Conservation (phyloP, 30 jellyfish, hydroid and myxozoan genomes). For the Phacellophora camtschatica region DNA sequence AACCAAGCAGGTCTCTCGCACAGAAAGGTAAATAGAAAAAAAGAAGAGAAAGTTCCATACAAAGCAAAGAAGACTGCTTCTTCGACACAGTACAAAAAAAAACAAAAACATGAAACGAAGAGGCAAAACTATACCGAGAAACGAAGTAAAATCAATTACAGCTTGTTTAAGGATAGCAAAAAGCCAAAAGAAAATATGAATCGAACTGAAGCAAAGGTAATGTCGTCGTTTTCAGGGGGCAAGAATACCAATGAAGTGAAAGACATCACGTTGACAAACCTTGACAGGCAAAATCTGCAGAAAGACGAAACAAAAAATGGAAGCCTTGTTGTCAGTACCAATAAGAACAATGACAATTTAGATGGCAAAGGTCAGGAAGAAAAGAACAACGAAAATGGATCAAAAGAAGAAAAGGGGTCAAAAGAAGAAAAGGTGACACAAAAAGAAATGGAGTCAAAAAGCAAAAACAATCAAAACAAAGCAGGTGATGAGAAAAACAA, state of each 20-base stretch:
- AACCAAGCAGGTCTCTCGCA: too few relatives aligned
- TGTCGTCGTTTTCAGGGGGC: constrained; percentile 1
- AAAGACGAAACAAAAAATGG: constrained; percentile 15
- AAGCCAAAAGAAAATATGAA: not conserved
- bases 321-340: constrained; percentile 1
- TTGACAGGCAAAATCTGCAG: not conserved
- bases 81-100: not conserved
- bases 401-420: not conserved
- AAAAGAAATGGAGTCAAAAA: too few relatives aligned
- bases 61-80: not conserved
- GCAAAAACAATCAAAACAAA: not conserved
- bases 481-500: not conserved
- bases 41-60: not conserved
- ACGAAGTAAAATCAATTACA: not conserved
- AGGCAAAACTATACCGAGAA: not conserved
- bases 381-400: not conserved
- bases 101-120: not conserved
- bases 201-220: constrained; percentile 35
- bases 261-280: constrained; percentile 6
- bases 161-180: not conserved
- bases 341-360: not conserved
- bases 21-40: not conserved
- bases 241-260: constrained; percentile 10
- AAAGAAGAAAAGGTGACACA: too few relatives aligned
- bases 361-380: not conserved